Conservation (phyloP, 2,797 vertebrate species). For the Coregonus ussuriensis region DNA sequence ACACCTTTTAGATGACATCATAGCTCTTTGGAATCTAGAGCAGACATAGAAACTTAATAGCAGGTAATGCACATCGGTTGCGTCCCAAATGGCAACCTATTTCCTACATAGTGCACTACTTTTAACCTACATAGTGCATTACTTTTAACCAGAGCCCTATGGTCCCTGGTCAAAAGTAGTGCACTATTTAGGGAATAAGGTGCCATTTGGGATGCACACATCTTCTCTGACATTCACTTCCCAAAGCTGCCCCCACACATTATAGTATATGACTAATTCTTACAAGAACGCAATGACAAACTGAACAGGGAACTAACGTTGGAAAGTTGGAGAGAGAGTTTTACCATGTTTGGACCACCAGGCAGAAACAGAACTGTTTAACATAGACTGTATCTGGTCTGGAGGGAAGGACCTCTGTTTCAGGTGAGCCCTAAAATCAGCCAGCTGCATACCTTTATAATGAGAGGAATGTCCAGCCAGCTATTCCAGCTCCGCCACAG, state of each 20-base stretch:
- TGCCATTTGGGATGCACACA: too few relatives aligned
- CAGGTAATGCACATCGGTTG: too few relatives aligned
- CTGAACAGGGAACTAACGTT: background rate
- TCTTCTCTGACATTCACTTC: background rate
- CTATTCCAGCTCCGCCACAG: conserved; percentile 2
- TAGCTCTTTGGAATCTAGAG: too few relatives aligned
- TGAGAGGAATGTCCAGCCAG: conserved; percentile 12
- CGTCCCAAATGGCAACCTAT: too few relatives aligned
- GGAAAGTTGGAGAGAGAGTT: background rate
- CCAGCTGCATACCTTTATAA: conserved; percentile 10
- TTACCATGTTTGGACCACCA: conserved; percentile 4
- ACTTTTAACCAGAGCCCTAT: too few relatives aligned
- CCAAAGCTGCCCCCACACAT: background rate
- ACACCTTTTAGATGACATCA: too few relatives aligned
- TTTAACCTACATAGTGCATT: too few relatives aligned
- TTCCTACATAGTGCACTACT: too few relatives aligned
- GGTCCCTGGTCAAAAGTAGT: too few relatives aligned
- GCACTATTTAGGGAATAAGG: too few relatives aligned
- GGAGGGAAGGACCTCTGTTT: conserved; percentile 3
- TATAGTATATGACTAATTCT: background rate
- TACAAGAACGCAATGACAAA: background rate
- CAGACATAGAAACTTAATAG: too few relatives aligned
- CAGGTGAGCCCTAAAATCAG: conserved; percentile 15
- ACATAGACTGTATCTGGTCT: conserved; percentile 10
- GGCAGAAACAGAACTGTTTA: background rate